Conservation (phyloP, 2,797 vertebrate species). For the Myoxocephalus aenaeus region DNA sequence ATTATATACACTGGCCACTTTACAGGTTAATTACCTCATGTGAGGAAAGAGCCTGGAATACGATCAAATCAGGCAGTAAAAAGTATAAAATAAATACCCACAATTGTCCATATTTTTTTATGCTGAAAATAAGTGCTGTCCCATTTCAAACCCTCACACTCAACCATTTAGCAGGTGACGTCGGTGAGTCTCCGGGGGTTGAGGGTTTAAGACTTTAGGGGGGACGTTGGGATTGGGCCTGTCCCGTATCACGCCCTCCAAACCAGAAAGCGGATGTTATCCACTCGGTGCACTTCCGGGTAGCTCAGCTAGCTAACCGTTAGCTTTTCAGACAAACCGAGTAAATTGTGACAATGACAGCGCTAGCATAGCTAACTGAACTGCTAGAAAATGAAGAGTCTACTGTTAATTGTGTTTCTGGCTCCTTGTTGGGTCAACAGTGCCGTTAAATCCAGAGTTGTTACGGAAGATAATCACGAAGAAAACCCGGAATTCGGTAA, state of each 20-base stretch:
- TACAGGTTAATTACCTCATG: neutral
- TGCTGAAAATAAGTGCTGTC: no score
- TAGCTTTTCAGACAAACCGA: constrained; percentile 1
- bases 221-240: no score
- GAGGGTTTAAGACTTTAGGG: no score
- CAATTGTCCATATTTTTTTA: no score
- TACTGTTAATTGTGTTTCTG: constrained; percentile 54
- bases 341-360: constrained; percentile 48
- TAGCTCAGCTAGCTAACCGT: constrained; percentile 34
- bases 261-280: constrained; percentile 62
- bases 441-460: constrained; percentile 59
- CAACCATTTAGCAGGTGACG: no score
- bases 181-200: no score
- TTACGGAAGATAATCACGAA: constrained; percentile 53
- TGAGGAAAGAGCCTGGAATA: no score
- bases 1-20: neutral
- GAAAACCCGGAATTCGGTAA: constrained; percentile 76
- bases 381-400: constrained; percentile 53
- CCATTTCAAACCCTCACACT: no score
- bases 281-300: constrained; percentile 69
- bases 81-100: no score
- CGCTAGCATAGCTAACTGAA: neutral
- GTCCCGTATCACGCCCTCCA: neutral
- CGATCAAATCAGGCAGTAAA: no score
- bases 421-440: constrained; percentile 64